Percentiles rank a stretch among this genome's conserved stretches.
Conservation (phyloP, 2,113 vertebrate genomes). For the Collichthys lucidus region DNA sequence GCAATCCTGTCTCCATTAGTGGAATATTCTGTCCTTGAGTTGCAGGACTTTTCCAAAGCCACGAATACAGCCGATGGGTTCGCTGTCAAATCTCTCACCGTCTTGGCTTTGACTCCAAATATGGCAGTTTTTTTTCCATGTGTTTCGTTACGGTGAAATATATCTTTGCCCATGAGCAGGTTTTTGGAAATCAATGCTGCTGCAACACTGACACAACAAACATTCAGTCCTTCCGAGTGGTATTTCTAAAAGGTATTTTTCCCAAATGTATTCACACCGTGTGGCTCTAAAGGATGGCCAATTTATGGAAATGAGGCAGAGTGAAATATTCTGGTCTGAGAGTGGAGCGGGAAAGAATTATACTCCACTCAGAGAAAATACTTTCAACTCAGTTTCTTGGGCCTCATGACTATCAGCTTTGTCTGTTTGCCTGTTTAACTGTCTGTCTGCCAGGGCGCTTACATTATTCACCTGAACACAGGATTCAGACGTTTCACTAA, state of each 20-base stretch:
- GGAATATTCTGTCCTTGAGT: background rate
- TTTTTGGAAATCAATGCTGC: background rate
- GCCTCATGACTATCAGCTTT: slow-evolving; percentile 5
- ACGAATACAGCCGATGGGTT: slow-evolving; percentile 6
- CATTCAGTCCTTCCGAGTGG: background rate
- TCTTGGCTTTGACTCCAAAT: background rate
- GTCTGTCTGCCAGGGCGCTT: background rate
- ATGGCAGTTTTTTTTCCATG: background rate
- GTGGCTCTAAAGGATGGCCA: slow-evolving; percentile 22
- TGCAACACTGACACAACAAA: background rate
- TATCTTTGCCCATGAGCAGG: background rate
- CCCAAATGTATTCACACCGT: slow-evolving; percentile 3
- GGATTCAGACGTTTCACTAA: background rate
- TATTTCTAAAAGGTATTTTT: background rate
- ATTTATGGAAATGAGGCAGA: slow-evolving; percentile 46
- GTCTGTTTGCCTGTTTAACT: background rate
- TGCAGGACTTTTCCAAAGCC: background rate
- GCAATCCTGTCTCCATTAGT: background rate
- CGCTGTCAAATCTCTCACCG: background rate
- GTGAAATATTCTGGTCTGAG: slow-evolving; percentile 55
- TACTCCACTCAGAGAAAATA: slow-evolving; percentile 31
- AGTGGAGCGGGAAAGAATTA: slow-evolving; percentile 52
- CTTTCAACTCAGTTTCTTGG: slow-evolving; percentile 39
- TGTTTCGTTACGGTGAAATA: background rate
- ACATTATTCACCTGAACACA: background rate